These are phyloP conservation scores for Drosophila rufa DNA, from an alignment of 1,140 invertebrate genomes.

Conservation along the genomic window DNA sequence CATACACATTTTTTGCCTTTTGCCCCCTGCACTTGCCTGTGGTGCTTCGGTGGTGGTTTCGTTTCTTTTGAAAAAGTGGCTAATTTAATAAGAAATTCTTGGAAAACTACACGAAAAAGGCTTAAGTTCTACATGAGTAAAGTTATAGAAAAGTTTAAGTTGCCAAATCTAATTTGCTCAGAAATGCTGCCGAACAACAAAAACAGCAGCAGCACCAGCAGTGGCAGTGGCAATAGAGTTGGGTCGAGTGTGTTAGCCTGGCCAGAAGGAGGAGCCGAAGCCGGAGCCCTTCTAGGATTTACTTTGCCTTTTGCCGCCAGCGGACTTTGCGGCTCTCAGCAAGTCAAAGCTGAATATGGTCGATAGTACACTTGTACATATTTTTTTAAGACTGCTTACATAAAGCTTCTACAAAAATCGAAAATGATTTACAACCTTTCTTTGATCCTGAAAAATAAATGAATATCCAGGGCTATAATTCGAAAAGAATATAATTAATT, in stretches of 20 bases:
- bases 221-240: not conserved
- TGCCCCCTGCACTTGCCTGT: slow-evolving; percentile 22
- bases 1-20: slow-evolving; percentile 40
- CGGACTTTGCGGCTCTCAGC: slow-evolving; percentile 54
- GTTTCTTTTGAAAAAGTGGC: slow-evolving; percentile 70
- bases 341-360: slow-evolving; percentile 33
- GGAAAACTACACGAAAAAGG: slow-evolving; percentile 73
- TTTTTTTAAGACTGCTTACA: too few relatives aligned
- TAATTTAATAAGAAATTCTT: slow-evolving; percentile 78
- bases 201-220: slow-evolving; percentile 27
- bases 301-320: slow-evolving; percentile 51
- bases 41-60: slow-evolving; percentile 54
- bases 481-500: too few relatives aligned
- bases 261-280: slow-evolving; percentile 18
- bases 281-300: slow-evolving; percentile 42
- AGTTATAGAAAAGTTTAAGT: slow-evolving; percentile 77
- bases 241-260: slow-evolving; percentile 26
- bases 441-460: too few relatives aligned
- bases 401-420: too few relatives aligned
- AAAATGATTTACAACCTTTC: too few relatives aligned
- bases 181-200: slow-evolving; percentile 62
- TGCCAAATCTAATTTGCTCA: slow-evolving; percentile 73
- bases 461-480: too few relatives aligned
- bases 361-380: slow-evolving; percentile 7
- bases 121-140: slow-evolving; percentile 79